Conservation (phyloP, 2,113 vertebrate genomes). For the Delphinus delphis region DNA sequence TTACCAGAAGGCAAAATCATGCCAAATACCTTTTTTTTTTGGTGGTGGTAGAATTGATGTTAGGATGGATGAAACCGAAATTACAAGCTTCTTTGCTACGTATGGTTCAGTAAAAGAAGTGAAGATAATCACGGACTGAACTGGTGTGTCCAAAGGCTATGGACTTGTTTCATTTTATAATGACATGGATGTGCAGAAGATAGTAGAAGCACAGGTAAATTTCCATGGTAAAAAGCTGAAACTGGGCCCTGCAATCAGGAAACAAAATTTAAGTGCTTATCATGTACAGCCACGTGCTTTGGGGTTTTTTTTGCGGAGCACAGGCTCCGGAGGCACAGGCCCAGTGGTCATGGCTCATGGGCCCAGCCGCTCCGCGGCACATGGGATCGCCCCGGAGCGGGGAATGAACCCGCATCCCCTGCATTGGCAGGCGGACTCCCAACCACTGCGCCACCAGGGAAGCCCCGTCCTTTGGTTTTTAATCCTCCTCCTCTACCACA, state of each 20-base stretch:
- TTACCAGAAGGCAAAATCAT: conserved; percentile 94
- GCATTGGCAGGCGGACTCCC: no score
- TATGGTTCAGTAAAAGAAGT: conserved; percentile 94
- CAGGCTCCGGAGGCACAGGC: no score
- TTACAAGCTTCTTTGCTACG: conserved; percentile 90
- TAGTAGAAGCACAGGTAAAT: conserved; percentile 92
- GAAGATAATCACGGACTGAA: conserved; percentile 95
- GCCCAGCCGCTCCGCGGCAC: no score
- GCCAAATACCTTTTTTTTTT: conserved; percentile 92
- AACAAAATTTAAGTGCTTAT: conserved; percentile 87
- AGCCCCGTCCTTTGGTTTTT: conserved; percentile 84
- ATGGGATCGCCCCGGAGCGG: no score
- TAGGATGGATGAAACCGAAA: conserved; percentile 93
- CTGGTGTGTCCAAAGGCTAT: conserved; percentile 95
- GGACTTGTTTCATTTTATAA: conserved; percentile 97
- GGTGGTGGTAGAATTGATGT: conserved; percentile 96
- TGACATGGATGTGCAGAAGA: conserved; percentile 94
- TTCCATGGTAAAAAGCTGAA: conserved; percentile 96
- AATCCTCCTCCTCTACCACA: conserved; percentile 87
- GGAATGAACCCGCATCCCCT: no score
- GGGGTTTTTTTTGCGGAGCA: neutral
- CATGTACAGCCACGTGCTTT: conserved; percentile 82
- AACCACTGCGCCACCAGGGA: no score
- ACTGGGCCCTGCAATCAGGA: conserved; percentile 96
- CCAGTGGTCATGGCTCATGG: no score